Percentiles rank a stretch among this genome's conserved stretches.
These are phyloP conservation scores for Yponomeuta malinellus DNA, from an alignment of 2,888 invertebrate genomes.

Conservation along the genomic window DNA sequence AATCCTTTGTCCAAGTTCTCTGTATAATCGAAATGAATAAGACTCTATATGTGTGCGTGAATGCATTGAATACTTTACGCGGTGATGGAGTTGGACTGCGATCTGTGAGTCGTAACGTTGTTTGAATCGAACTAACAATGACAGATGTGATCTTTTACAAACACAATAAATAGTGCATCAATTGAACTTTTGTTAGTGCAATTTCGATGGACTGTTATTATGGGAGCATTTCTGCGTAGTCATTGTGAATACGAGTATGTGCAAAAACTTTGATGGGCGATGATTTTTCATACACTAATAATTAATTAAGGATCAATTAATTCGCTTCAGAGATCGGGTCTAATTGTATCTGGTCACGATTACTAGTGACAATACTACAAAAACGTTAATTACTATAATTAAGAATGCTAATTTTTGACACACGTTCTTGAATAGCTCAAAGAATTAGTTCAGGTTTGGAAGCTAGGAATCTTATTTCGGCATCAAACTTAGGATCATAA, in stretches of 20 bases:
- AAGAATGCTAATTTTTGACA: background rate
- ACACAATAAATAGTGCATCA: slow-evolving; percentile 42
- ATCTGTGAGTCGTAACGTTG: background rate
- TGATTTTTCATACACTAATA: slow-evolving; percentile 40
- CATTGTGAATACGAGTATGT: slow-evolving; percentile 34
- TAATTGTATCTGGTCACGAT: slow-evolving; percentile 22
- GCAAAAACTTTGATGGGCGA: slow-evolving; percentile 26
- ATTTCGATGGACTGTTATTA: slow-evolving; percentile 37
- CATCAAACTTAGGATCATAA: background rate
- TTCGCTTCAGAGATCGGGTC: slow-evolving; percentile 23
- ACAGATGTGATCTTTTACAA: slow-evolving; percentile 51
- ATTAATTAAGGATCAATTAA: slow-evolving; percentile 24
- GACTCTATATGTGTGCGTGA: background rate
- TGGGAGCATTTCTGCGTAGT: slow-evolving; percentile 63
- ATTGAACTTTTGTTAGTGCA: slow-evolving; percentile 52
- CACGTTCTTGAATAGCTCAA: background rate
- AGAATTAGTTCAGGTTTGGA: background rate
- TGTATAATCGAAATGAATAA: background rate
- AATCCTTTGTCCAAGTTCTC: too few species aligned
- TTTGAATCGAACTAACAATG: slow-evolving; percentile 38
- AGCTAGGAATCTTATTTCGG: background rate
- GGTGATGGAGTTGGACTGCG: slow-evolving; percentile 39
- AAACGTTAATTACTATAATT: background rate
- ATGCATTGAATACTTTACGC: slow-evolving; percentile 20
- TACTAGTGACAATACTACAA: background rate